phyloP scores from a whole-genome alignment of 2,113 vertebrate genomes.

The Hiodon tergisus region DNA sequence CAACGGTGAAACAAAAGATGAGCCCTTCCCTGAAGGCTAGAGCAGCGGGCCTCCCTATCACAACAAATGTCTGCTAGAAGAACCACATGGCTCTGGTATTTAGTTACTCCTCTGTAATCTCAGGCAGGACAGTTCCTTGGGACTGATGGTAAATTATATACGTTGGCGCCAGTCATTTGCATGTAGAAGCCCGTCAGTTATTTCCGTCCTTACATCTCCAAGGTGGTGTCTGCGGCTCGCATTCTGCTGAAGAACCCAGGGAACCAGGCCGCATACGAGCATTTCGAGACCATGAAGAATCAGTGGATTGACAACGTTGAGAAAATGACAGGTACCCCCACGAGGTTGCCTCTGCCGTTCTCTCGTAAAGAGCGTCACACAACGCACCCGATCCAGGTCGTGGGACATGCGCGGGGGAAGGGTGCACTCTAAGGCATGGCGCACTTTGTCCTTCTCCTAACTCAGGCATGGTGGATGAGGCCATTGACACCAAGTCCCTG shows the following conservation, averaged over 20 bases:
- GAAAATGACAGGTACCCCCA: constrained; percentile 82
- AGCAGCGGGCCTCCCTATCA: no score
- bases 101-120: no score
- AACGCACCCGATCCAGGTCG: background rate
- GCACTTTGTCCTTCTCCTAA: background rate
- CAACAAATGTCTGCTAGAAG: no score
- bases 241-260: constrained; percentile 94
- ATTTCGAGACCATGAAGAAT: constrained; percentile 99
- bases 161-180: no score
- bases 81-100: no score
- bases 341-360: background rate
- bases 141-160: no score
- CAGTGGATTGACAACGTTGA: constrained; percentile 98
- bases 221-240: constrained; percentile 89
- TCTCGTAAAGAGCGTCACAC: background rate
- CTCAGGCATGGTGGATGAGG: constrained; percentile 91
- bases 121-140: no score
- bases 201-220: constrained; percentile 3
- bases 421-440: background rate
- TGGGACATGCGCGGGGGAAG: background rate
- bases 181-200: no score
- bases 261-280: constrained; percentile 93
- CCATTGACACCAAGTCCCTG: constrained; percentile 94
- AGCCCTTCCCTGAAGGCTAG: no score
- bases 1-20: no score